phyloP scores from a whole-genome alignment of 2,113 vertebrate genomes.

The Glareola pratincola region DNA sequence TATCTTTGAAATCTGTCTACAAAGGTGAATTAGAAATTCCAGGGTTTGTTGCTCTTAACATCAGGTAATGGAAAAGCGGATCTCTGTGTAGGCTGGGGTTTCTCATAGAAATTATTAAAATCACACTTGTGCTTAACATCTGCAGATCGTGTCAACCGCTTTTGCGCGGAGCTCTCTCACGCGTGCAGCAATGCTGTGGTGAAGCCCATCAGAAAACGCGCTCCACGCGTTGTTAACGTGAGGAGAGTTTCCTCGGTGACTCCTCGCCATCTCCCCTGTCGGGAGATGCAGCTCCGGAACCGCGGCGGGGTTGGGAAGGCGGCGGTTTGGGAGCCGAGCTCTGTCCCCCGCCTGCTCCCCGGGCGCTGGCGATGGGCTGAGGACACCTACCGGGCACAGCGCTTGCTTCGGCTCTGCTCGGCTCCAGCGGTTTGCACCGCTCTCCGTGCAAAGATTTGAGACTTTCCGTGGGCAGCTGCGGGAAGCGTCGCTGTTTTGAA shows the following conservation, averaged over 20 bases:
- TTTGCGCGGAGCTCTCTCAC: rapidly evolving
- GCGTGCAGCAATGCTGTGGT: rapidly evolving
- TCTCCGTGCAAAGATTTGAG: no score
- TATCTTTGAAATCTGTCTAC: background rate
- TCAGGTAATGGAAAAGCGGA: background rate
- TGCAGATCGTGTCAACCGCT: rapidly evolving
- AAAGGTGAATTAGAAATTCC: background rate
- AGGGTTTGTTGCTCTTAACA: background rate
- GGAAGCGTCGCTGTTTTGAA: rapidly evolving
- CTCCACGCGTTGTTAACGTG: rapidly evolving
- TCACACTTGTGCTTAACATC: rapidly evolving
- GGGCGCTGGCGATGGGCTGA: background rate
- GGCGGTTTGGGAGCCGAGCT: background rate
- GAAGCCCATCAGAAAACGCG: background rate
- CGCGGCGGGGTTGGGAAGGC: background rate
- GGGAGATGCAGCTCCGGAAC: rapidly evolving
- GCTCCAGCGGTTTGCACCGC: rapidly evolving
- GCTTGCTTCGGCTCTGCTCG: background rate
- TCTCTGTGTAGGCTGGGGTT: background rate
- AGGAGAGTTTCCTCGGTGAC: rapidly evolving
- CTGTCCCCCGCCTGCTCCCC: rapidly evolving
- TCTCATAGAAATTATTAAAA: rapidly evolving
- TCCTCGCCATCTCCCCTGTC: rapidly evolving
- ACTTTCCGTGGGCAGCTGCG: background rate
- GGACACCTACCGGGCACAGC: conserved; percentile 35